Percentiles rank a stretch among this genome's conserved stretches.
phyloP scores from a whole-genome alignment of 1,140 invertebrate genomes.

The Copidosoma floridanum region DNA sequence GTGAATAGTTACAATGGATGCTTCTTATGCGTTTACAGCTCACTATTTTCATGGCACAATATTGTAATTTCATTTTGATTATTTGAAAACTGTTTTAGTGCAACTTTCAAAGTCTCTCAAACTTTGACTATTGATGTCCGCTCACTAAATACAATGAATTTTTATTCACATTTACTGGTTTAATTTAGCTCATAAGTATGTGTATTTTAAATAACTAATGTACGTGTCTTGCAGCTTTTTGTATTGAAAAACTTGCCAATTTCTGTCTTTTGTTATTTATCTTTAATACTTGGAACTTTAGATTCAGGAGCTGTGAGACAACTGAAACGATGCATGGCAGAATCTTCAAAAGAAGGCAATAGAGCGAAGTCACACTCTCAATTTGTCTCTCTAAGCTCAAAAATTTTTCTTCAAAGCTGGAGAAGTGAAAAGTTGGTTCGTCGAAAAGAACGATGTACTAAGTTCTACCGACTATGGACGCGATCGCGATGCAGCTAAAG shows the following conservation, averaged over 20 bases:
- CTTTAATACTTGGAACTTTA: constrained; percentile 32
- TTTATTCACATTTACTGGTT: not conserved
- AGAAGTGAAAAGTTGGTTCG: constrained; percentile 91
- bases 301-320: constrained; percentile 67
- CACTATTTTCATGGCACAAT: not conserved
- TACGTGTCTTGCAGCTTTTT: not conserved
- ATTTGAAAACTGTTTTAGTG: not conserved
- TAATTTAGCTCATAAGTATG: not conserved
- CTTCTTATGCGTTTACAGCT: not conserved
- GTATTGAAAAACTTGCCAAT: not conserved
- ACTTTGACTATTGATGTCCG: constrained; percentile 1
- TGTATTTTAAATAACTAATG: not conserved
- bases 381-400: constrained; percentile 83
- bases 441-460: constrained; percentile 80
- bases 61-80: not conserved
- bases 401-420: constrained; percentile 87
- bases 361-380: constrained; percentile 74
- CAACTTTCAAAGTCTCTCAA: not conserved
- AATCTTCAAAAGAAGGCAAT: constrained; percentile 68
- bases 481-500: constrained; percentile 85
- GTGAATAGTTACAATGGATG: constrained; percentile 1
- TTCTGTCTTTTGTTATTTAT: too few relatives aligned
- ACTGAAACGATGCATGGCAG: constrained; percentile 68
- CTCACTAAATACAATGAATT: constrained; percentile 2
- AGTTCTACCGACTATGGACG: constrained; percentile 81